Percentiles rank a stretch among this genome's conserved stretches.
These are phyloP conservation scores for Ariolimax columbianus DNA, from an alignment of 2,888 invertebrate genomes.

Conservation along the genomic window DNA sequence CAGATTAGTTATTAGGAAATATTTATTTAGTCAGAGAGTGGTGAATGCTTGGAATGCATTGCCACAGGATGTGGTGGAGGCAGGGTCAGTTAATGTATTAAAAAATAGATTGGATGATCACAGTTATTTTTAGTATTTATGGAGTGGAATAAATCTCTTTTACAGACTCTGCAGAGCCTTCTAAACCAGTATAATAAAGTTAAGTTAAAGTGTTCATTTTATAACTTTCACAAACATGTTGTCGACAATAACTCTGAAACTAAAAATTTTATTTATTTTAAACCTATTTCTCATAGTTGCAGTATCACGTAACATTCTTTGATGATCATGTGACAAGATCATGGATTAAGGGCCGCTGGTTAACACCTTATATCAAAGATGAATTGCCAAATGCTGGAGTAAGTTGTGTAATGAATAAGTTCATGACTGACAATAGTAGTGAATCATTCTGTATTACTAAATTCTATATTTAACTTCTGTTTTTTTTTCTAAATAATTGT, in stretches of 20 bases:
- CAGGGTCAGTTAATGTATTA: too few relatives aligned
- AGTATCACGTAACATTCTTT: constrained; percentile 75
- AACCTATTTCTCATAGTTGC: constrained; percentile 62
- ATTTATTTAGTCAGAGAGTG: too few relatives aligned
- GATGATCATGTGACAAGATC: constrained; percentile 71
- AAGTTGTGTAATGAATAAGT: not conserved
- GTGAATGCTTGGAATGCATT: too few relatives aligned
- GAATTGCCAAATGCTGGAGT: constrained; percentile 41
- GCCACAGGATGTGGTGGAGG: too few relatives aligned
- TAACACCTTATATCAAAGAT: constrained; percentile 61
- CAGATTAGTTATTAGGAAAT: too few relatives aligned
- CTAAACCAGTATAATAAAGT: too few relatives aligned
- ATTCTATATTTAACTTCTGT: not conserved
- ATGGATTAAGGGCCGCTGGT: constrained; percentile 63
- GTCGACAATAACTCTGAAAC: not conserved
- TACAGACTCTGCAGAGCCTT: too few relatives aligned
- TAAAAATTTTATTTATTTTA: not conserved
- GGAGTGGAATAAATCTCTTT: too few relatives aligned
- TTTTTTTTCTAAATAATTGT: not conserved
- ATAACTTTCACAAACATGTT: too few relatives aligned
- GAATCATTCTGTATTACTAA: not conserved
- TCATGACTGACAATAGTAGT: not conserved
- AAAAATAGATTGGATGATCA: too few relatives aligned
- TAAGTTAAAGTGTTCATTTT: too few relatives aligned
- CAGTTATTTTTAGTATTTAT: too few relatives aligned